phyloP scores from a whole-genome alignment of 2,797 vertebrate genomes.

The Dendrocincla tyrannina region DNA sequence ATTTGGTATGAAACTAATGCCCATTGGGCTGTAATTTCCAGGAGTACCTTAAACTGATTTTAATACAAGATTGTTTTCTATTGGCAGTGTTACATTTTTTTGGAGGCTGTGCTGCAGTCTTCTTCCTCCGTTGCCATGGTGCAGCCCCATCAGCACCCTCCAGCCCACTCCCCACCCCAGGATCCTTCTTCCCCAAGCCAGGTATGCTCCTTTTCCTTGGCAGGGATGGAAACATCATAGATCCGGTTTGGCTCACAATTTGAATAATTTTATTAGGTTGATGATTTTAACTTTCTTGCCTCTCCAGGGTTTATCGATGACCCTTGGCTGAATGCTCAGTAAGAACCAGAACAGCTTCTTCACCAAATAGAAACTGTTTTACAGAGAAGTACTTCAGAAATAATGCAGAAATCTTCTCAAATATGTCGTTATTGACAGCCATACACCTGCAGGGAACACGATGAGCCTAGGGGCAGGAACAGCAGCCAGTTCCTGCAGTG shows the following conservation, averaged over 20 bases:
- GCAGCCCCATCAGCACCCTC: neutral
- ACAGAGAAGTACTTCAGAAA: neutral
- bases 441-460: neutral
- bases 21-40: neutral
- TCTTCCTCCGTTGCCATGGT: neutral
- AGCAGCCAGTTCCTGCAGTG: neutral
- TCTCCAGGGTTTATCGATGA: neutral
- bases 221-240: accelerated
- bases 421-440: neutral
- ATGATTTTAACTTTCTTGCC: neutral
- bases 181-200: neutral
- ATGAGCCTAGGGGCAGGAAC: neutral
- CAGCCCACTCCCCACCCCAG: neutral
- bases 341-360: neutral
- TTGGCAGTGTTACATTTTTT: neutral
- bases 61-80: neutral
- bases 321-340: neutral
- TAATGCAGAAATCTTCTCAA: neutral
- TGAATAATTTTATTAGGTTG: neutral
- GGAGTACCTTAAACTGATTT: neutral
- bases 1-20: neutral
- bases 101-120: neutral
- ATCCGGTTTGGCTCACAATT: neutral
- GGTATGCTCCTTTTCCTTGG: neutral
- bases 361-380: neutral